Conservation (phyloP, 2,113 vertebrate species). For the Vidua macroura region DNA sequence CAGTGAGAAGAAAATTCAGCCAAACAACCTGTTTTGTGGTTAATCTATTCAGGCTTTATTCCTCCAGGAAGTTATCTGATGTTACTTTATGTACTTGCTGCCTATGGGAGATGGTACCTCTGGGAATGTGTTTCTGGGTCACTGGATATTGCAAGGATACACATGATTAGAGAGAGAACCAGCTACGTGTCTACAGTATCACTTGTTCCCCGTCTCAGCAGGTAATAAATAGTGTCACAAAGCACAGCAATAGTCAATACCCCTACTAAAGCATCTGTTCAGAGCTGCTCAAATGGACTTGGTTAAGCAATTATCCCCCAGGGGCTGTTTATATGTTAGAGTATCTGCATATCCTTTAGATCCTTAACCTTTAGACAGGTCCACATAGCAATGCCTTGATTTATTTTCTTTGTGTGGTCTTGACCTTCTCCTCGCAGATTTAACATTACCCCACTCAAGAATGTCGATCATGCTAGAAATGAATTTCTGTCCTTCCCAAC, state of each 20-base stretch:
- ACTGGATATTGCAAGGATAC: neutral
- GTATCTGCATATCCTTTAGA: constrained; percentile 68
- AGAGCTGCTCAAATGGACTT: neutral
- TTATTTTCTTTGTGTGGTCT: constrained; percentile 73
- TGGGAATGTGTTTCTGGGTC: constrained; percentile 13
- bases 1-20: neutral
- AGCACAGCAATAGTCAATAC: neutral
- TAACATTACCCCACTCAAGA: constrained; percentile 51
- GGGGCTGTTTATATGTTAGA: constrained; percentile 54
- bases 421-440: constrained; percentile 73
- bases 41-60: constrained; percentile 4
- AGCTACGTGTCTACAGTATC: neutral
- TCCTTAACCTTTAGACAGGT: constrained; percentile 75
- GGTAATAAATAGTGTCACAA: constrained; percentile 45
- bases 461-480: constrained; percentile 46
- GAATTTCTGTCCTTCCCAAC: constrained; percentile 19
- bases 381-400: constrained; percentile 63
- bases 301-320: constrained; percentile 54
- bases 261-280: constrained; percentile 47
- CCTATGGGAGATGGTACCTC: neutral
- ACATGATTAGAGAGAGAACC: neutral
- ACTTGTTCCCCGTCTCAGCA: neutral
- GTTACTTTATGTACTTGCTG: neutral
- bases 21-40: neutral
- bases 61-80: neutral